Evolutionary conservation across 1,140 invertebrate genomes (phyloP), one percentile per base, ranked within the genome.

Genomic region (Platyura marginata): DNA sequence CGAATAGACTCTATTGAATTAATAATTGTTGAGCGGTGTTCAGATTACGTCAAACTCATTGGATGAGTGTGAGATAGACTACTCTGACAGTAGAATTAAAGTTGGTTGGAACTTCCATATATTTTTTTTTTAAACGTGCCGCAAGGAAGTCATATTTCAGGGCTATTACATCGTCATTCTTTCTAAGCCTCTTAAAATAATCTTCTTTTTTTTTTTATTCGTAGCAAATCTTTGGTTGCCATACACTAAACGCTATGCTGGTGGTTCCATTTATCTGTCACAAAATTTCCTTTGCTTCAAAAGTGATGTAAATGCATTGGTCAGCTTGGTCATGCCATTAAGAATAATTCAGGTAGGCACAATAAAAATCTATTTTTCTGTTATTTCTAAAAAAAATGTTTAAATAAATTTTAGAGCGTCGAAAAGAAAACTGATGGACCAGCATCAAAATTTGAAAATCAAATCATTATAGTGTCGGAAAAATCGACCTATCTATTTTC

Each of bases 241-340:
- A 0, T 97, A 91, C 53, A 87, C 93, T 56, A 94, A 94, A 56
- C 75, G 76, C 49, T 77, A 90, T 54, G 81, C 89, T 42, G 75
- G 75, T 64, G 94, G 94, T n/a, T 74, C 77, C 49, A 69, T 98
- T 47, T 98, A 83, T 64, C 62, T 98, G 20, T 97, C 92, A 1
- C 78, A 84, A 51, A 93, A 93, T 65, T 98, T 90, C 62, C 74
- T 97, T 48, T 98, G 93, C 58, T 98, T 97, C 63, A 81, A 88
- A 58, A 96, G 92, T 64, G 75, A 84, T 64, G 91, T 90, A 1
- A 74, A 73, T 51, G 71, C 80, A 56, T 65, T 92, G 52, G 85
- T 96, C 3, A 80, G 75, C 46, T 55, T 97, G 21, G 84, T 94
- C 0, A 81, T 97, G 56, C 92, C 92, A 1, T 66, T 96, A 41